Base-by-base conservation (phyloP, 2,888 invertebrate genomes). In the Sarcophaga carnaria region DNA sequence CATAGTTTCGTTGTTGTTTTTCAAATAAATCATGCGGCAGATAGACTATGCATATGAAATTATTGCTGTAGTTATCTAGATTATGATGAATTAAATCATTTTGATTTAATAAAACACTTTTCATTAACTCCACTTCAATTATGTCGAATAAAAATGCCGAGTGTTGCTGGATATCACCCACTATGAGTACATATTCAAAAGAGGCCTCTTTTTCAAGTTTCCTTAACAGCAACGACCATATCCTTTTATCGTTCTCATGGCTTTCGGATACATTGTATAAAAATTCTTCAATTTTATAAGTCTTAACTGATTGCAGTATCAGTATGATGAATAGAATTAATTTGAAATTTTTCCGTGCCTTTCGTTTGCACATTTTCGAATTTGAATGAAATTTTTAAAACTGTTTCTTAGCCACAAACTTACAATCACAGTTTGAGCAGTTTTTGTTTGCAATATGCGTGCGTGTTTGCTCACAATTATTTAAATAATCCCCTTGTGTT, bases 391-490 rank as follows among this genome's bases (percentile, higher is more conserved):
- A n/a, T 59, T 77, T 80, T 60, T 70, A 14, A 77, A 83, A 80
- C 77, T 78, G 64, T 83, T 83, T 86, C 37, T 4, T 17, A 12
- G 8, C 17, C 54, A 2, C 54, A 12, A 17, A 14, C 54, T 17
- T 17, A 54, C 54, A 54, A 54, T 14, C 54, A 17, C 12, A 10
- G 27, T 20, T 27, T 49, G n/a, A 17, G 63, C 17, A 67, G 59
- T 14, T 49, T 64, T 11, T 17, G 25, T 0, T 37, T 54, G 6
- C 22, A 49, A 67, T 77, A 72, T 63, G 66, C 69, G 76, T 79
- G 75, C 83, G 77, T 80, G 74, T 86, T 86, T 78, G n/a, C 12
- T 11, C 20, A 70, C n/a, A 77, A 83, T 83, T 86, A 77, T 72
- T 77, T 74, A 69, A 64, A 72, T 77, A 69, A 45, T 69, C 17